Base-by-base conservation (phyloP, 2,888 invertebrate species). In the Sceliomorpha sp. region DNA sequence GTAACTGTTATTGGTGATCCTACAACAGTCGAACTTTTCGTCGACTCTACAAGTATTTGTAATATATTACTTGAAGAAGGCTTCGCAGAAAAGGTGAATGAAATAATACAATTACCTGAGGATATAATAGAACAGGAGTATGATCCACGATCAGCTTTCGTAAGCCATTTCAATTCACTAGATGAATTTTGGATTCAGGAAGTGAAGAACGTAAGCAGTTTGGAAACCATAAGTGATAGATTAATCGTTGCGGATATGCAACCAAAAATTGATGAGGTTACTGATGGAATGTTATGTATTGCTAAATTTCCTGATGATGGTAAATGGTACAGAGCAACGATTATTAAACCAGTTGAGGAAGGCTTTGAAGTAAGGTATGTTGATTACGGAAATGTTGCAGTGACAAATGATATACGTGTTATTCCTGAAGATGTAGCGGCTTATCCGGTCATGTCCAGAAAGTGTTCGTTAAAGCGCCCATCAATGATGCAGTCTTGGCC, bases 151-250 rank as follows among this genome's bases (percentile, higher is more conserved):
- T 91, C 90, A 6, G 93, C 93, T 7, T 92, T 91, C 79, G 90
- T 95, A 1, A 92, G 93, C 77, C 92, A 93, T 76, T 89, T 92
- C 0, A 92, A 92, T 77, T 92, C 93, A 0, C 90, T 93, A 0
- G 91, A 91, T 14, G 93, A 95, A 72, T 95, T 95, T 83, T 95
- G 94, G 89, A 89, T 95, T 4, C 95, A 94, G 73, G 87, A 92
- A 67, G 94, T 94, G 76, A 91, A 92, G n/a, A 89, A 90, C 8
- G 87, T 90, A 0, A 81, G 89, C 1, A 90, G 91, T 66, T 84
- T 93, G 4, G 92, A 93, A 77, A 90, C 90, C 78, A 90, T 94
- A n/a, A 90, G 91, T 0, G 91, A 91, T 34, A 90, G 89, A 71
- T 87, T 94, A 69, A 83, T 88, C 3, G 85, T 88, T n/a, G 90